phyloP scores from a whole-genome alignment of 2,888 invertebrate genomes.

The Proisotoma minuta region DNA sequence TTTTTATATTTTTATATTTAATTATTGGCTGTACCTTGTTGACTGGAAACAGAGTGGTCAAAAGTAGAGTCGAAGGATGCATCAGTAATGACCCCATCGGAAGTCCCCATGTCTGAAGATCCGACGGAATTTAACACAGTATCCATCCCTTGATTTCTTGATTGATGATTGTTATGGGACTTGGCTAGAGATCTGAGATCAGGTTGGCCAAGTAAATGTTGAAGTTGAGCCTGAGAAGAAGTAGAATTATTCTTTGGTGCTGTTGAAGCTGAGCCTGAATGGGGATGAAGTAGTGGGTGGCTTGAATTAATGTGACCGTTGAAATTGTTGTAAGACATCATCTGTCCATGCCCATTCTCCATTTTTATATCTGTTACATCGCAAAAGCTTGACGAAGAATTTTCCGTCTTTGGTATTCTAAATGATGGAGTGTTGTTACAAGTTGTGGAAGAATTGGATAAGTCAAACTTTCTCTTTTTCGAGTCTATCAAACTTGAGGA shows the following conservation, averaged over 20 bases:
- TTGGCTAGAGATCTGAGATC: constrained; percentile 8
- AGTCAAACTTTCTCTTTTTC: constrained; percentile 6
- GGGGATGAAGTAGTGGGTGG: constrained; percentile 3
- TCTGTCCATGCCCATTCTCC: neutral
- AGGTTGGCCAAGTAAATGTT: constrained; percentile 9
- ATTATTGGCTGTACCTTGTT: constrained; percentile 40
- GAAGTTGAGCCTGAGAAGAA: neutral
- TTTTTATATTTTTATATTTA: too few species aligned
- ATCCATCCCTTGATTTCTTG: constrained; percentile 31
- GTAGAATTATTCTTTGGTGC: neutral
- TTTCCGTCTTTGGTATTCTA: constrained; percentile 9
- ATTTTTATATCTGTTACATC: neutral
- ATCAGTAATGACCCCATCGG: constrained; percentile 42
- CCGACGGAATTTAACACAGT: constrained; percentile 41
- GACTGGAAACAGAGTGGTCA: constrained; percentile 44
- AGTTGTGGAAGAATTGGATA: neutral
- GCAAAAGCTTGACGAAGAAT: neutral
- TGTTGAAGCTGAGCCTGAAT: constrained; percentile 3
- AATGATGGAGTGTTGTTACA: neutral
- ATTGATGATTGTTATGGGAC: neutral
- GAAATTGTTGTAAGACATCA: neutral
- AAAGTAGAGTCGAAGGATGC: constrained; percentile 46
- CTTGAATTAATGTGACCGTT: constrained; percentile 1
- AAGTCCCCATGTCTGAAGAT: constrained; percentile 37
- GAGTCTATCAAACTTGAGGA: too few species aligned